Evolutionary conservation across 2,888 invertebrate species (phyloP).

Genomic region (Gasteruption jaculator): DNA sequence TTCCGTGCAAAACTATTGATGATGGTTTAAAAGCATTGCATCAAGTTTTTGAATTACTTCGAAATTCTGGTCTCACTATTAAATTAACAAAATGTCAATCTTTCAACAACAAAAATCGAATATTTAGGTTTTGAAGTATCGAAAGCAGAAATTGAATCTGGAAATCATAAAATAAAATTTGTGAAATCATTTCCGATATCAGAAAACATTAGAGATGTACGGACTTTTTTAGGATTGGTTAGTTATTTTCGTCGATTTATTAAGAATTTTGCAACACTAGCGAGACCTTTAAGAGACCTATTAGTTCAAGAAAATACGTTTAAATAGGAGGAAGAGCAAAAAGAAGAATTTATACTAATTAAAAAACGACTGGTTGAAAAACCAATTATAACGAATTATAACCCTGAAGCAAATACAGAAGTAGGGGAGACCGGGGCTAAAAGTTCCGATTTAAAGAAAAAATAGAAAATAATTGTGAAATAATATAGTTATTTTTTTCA

Average conservation of each 20-base stretch:
- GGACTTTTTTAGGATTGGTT: not conserved
- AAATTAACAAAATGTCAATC: not conserved
- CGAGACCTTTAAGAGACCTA: not conserved
- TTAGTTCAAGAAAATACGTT: not conserved
- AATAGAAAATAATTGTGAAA: too few relatives aligned
- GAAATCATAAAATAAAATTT: too few relatives aligned
- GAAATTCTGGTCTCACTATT: not conserved
- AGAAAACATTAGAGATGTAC: not conserved
- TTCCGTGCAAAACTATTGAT: not conserved
- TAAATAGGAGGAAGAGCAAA: slow-evolving; percentile 1
- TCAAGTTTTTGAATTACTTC: not conserved
- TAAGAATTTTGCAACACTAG: not conserved
- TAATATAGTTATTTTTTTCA: too few relatives aligned
- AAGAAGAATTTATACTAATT: not conserved
- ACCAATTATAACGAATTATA: not conserved
- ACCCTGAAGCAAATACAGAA: slow-evolving; percentile 1
- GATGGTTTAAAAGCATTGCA: not conserved
- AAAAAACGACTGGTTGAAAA: not conserved
- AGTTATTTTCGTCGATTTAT: slow-evolving; percentile 4
- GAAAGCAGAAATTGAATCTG: not conserved
- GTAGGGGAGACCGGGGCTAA: too few relatives aligned
- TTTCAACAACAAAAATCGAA: slow-evolving; percentile 19
- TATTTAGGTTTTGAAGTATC: slow-evolving; percentile 26
- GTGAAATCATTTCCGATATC: slow-evolving; percentile 1
- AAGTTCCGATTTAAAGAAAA: too few relatives aligned